These are phyloP conservation scores for Cosmorhoe ocellata DNA, from an alignment of 2,888 invertebrate species.

Conservation along the genomic window DNA sequence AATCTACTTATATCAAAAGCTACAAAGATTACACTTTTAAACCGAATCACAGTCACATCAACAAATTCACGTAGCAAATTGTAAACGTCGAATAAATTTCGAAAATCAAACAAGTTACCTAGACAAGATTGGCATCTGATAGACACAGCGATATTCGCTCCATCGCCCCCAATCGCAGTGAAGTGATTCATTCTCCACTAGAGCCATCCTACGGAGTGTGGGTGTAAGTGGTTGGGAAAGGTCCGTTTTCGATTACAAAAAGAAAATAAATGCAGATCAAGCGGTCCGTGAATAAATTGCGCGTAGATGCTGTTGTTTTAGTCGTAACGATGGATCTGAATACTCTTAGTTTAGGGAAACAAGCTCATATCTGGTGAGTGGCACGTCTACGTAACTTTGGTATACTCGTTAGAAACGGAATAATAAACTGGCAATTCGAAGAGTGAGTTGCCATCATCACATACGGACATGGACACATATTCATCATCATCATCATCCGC, in stretches of 20 bases:
- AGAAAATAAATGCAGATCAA: constrained; percentile 32
- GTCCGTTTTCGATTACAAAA: constrained; percentile 34
- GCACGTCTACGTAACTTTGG: too few relatives aligned
- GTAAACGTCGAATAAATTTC: too few relatives aligned
- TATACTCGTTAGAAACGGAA: too few relatives aligned
- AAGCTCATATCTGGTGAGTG: too few relatives aligned
- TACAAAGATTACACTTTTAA: too few relatives aligned
- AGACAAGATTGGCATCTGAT: background rate
- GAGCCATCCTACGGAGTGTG: constrained; percentile 18
- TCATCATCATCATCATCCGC: too few relatives aligned
- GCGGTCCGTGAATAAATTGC: constrained; percentile 24
- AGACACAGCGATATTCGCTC: constrained; percentile 27
- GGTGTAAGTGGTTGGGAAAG: constrained; percentile 28
- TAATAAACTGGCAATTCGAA: too few relatives aligned
- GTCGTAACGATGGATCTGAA: constrained; percentile 6
- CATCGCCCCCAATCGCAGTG: constrained; percentile 9
- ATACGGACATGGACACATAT: too few relatives aligned
- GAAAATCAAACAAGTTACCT: background rate
- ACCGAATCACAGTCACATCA: too few relatives aligned
- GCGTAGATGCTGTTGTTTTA: constrained; percentile 5
- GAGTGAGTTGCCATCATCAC: too few relatives aligned
- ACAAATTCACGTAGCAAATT: too few relatives aligned
- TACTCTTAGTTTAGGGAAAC: constrained; percentile 4
- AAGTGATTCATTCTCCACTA: constrained; percentile 32
- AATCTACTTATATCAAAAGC: too few relatives aligned